Conservation (phyloP, 2,113 vertebrate species). For the Alosa alosa region DNA sequence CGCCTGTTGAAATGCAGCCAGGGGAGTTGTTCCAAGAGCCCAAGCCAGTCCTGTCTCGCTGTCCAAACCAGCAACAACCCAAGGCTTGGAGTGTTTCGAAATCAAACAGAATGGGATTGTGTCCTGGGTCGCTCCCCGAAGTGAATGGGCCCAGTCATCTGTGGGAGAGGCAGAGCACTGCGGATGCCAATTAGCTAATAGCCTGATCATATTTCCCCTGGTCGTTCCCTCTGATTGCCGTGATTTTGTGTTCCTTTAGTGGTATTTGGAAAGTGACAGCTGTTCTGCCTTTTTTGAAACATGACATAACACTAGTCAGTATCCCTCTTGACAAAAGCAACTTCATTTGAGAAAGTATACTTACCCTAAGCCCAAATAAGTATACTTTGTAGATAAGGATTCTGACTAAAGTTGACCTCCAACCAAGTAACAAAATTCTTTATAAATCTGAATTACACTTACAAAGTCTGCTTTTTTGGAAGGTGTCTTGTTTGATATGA, state of each 20-base stretch:
- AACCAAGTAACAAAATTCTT: not conserved
- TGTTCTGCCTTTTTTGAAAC: not conserved
- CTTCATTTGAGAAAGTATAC: not conserved
- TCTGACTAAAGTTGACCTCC: not conserved
- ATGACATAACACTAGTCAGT: not conserved
- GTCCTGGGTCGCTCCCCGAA: not conserved
- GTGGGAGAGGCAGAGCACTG: not conserved
- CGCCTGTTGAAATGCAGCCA: not conserved
- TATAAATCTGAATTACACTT: not conserved
- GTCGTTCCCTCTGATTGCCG: not conserved
- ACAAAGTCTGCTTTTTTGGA: not conserved
- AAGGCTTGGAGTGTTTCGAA: not conserved
- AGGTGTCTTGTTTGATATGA: not conserved
- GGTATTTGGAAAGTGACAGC: constrained; percentile 12
- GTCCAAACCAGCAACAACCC: not conserved
- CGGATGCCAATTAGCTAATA: constrained; percentile 19
- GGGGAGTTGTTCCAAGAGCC: not conserved
- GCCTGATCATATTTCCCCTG: constrained; percentile 13
- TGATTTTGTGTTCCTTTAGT: constrained; percentile 2
- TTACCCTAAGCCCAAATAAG: not conserved
- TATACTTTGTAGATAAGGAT: not conserved
- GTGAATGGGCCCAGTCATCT: constrained; percentile 9
- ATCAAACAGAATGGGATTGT: constrained; percentile 1
- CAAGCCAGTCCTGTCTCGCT: not conserved
- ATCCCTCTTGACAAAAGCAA: not conserved